Conservation (phyloP, 2,113 vertebrate species). For the Spilogale gracilis region DNA sequence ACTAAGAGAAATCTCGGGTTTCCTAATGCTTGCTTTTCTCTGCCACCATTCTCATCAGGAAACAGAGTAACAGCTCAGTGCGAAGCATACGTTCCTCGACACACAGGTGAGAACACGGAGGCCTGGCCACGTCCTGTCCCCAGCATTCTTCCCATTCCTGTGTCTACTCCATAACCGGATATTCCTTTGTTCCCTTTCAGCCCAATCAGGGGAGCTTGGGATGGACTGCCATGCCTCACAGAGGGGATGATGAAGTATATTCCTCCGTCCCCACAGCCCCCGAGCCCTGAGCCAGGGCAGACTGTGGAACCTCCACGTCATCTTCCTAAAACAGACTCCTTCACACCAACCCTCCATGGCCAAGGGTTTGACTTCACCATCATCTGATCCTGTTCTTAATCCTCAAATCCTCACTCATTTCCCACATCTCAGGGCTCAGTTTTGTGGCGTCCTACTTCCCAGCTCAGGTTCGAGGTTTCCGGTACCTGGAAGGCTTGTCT, state of each 20-base stretch:
- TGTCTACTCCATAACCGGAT: background rate
- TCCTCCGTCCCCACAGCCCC: background rate
- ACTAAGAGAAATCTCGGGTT: background rate
- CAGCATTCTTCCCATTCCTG: accelerated
- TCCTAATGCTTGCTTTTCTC: background rate
- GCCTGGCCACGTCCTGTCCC: accelerated
- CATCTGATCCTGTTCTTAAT: background rate
- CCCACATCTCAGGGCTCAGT: background rate
- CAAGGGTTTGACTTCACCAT: background rate
- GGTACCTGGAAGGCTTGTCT: background rate
- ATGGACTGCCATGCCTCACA: background rate
- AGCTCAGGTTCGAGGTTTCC: background rate
- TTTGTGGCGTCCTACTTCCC: background rate
- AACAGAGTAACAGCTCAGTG: too few relatives aligned
- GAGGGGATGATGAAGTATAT: accelerated
- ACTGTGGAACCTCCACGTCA: background rate
- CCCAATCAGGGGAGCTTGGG: background rate
- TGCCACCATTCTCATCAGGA: background rate
- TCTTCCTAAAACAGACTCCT: background rate
- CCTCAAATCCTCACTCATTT: background rate
- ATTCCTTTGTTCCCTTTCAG: background rate
- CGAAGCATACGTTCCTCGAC: accelerated
- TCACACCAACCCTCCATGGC: background rate
- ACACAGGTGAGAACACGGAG: accelerated
- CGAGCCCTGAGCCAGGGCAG: background rate